Base-by-base conservation (phyloP, 2,113 vertebrate species). In the Passer domesticus region DNA sequence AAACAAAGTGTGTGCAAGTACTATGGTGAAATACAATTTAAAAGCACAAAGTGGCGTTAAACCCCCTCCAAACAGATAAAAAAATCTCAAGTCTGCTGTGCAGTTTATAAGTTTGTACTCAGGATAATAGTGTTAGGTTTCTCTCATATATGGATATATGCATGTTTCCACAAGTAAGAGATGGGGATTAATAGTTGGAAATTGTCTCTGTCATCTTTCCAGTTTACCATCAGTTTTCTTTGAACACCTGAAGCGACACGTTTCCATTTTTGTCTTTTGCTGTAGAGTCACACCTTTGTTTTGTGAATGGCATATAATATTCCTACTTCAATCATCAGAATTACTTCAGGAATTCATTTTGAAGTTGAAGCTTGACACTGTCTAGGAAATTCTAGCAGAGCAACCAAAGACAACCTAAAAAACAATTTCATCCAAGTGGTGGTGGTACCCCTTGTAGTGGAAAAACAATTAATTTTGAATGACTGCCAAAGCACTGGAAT, bases 401-500 rank as follows among this genome's bases (percentile, higher is more conserved):
- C 12, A 62, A 41, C 23, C 5, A 66, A 89, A 67, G 16, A 31
- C 23, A 87, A 35, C 10, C 21, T 47, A 43, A 19, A 58, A 86
- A 72, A 11, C 11, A 23, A 3, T 58, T 92, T 37, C 20, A 58
- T 53, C 46, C 1, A 2, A 66, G n/a, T 16, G 9, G 25, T 56
- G 23, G 13, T 41, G 21, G 10, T 44, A 69, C 11, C 11, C 1
- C 16, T 66, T 0, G 0, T 14, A 44, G 15, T 41, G 17, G 21
- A 63, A 76, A 68, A 88, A 39, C 4, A 19, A 35, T 39, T 46
- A 10, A 20, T 49, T 79, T 74, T 75, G 5, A 82, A 50, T 52
- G 9, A 28, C 33, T 68, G 24, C 14, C 19, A 76, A 82, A 43
- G 46, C 7, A 30, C 2, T 14, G 28, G 74, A 5, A n/a, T 68